Conservation (phyloP, 2,888 invertebrate species). For the Ashinkailepas kermadecensis region DNA sequence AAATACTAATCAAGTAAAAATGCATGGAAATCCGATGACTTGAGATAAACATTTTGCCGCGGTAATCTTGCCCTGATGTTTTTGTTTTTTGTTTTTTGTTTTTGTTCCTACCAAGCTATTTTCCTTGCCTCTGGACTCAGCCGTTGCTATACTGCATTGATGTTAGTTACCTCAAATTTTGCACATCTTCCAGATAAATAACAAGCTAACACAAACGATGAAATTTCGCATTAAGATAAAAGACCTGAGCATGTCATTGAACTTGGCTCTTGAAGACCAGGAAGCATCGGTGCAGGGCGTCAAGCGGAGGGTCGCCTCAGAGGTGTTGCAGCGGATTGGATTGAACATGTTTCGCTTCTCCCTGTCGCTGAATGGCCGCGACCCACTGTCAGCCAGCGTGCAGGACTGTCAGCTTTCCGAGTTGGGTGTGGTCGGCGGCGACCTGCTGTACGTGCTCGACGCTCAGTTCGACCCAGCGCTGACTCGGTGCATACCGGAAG, state of each 20-base stretch:
- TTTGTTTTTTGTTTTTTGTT: too few relatives aligned
- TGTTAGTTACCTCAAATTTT: too few relatives aligned
- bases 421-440: conserved; percentile 17
- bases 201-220: background rate
- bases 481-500: background rate
- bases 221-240: background rate
- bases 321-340: background rate
- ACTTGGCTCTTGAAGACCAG: background rate
- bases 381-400: background rate
- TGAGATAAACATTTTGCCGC: too few relatives aligned
- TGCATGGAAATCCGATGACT: too few relatives aligned
- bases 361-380: background rate
- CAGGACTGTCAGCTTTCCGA: background rate
- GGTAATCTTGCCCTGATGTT: too few relatives aligned
- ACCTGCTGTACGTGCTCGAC: conserved; percentile 8
- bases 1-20: too few relatives aligned
- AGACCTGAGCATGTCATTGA: background rate
- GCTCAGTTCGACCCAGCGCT: conserved; percentile 3
- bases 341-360: background rate
- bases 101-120: too few relatives aligned
- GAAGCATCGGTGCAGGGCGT: background rate
- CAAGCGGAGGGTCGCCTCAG: background rate
- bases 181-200: background rate
- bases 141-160: too few relatives aligned
- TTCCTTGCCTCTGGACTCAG: too few relatives aligned